Conservation (phyloP, 2,113 vertebrate species). For the Phalacrocorax brasilianus region DNA sequence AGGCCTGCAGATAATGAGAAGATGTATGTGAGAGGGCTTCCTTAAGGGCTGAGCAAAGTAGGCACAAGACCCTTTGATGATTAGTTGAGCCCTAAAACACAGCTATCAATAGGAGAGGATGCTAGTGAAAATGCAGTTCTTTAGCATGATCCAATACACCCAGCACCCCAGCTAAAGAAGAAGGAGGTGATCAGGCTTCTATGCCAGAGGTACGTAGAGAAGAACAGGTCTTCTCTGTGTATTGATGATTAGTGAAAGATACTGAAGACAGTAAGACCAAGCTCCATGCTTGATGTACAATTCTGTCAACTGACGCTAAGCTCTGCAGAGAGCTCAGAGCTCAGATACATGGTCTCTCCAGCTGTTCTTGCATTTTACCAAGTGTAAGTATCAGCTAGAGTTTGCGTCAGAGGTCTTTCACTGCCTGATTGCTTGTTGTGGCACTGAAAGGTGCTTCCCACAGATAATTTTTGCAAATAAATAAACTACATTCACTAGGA, state of each 20-base stretch:
- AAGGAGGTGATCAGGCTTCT: background rate
- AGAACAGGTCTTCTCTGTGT: background rate
- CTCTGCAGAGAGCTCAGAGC: background rate
- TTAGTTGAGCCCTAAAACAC: background rate
- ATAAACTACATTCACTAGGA: background rate
- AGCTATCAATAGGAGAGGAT: background rate
- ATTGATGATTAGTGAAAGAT: background rate
- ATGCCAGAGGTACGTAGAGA: background rate
- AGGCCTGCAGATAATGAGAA: background rate
- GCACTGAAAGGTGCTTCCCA: background rate
- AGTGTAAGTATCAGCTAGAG: background rate
- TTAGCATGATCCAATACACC: background rate
- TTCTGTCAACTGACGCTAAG: background rate
- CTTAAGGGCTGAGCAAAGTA: background rate
- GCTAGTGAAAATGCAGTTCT: background rate
- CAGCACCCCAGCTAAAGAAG: background rate
- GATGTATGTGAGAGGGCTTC: background rate
- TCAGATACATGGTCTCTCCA: background rate
- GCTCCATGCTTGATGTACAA: background rate
- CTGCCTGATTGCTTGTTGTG: background rate
- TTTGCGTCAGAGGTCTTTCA: background rate
- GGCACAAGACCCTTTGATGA: background rate
- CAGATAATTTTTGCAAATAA: background rate
- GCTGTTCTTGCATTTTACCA: background rate
- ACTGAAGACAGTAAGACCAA: background rate